These are phyloP conservation scores for Ibycter americanus DNA, from an alignment of 2,797 vertebrate genomes.

Conservation along the genomic window DNA sequence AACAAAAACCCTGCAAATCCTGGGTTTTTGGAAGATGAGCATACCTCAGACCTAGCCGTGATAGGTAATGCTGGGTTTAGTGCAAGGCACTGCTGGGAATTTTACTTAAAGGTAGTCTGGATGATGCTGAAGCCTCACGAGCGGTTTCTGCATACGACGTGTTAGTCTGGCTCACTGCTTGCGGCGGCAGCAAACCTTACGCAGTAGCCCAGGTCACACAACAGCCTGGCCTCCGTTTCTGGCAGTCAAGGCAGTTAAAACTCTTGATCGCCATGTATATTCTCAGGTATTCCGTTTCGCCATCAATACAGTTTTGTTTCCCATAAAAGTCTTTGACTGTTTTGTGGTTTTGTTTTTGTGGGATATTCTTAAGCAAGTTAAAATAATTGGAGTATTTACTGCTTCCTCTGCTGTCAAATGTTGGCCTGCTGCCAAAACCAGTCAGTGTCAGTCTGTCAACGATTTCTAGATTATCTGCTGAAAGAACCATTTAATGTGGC, in stretches of 20 bases:
- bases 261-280: not conserved
- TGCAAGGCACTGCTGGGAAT: not conserved
- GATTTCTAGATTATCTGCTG: not conserved
- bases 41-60: not conserved
- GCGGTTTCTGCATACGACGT: fast-evolving
- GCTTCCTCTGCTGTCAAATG: not conserved
- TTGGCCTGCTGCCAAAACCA: not conserved
- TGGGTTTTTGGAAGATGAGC: not conserved
- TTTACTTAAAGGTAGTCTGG: not conserved
- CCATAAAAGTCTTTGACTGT: not conserved
- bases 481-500: not conserved
- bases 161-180: not conserved
- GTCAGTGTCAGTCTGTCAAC: not conserved
- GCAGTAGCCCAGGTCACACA: not conserved
- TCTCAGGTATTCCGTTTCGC: constrained; percentile 9
- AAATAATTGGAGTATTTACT: not conserved
- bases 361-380: not conserved
- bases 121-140: not conserved
- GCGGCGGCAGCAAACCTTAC: not conserved
- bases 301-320: not conserved
- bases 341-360: not conserved
- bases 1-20: not conserved
- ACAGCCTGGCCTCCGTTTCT: fast-evolving
- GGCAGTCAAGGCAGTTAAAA: not conserved
- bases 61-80: not conserved